Percentiles rank a stretch among this genome's conserved stretches.
These are phyloP conservation scores for Alces alces DNA, from an alignment of 2,113 vertebrate species.

Conservation along the genomic window DNA sequence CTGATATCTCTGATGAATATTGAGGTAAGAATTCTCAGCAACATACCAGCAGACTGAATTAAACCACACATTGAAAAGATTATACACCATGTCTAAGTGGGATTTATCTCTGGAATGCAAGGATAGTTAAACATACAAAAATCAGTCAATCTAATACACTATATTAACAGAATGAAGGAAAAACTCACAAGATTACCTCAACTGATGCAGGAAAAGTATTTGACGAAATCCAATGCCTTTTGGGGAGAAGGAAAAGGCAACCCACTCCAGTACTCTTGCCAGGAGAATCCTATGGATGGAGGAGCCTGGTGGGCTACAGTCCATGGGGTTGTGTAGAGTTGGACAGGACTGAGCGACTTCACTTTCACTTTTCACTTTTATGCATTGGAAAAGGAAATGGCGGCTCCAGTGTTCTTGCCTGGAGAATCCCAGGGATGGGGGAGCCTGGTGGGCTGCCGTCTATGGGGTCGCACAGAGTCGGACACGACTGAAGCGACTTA, in stretches of 20 bases:
- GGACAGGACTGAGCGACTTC: fast-evolving
- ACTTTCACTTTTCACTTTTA: neutral
- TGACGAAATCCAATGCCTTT: neutral
- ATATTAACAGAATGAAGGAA: neutral
- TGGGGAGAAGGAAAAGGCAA: neutral
- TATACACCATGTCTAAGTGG: neutral
- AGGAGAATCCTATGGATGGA: neutral
- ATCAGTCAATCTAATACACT: neutral
- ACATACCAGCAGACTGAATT: neutral
- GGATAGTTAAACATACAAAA: neutral
- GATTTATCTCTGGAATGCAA: neutral
- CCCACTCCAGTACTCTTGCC: neutral
- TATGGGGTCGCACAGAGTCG: neutral
- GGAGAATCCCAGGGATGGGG: neutral
- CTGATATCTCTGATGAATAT: neutral
- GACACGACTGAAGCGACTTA: fast-evolving
- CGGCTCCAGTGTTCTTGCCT: neutral
- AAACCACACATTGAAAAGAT: neutral
- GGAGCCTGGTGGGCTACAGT: neutral
- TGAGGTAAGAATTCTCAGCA: neutral
- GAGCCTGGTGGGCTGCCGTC: neutral
- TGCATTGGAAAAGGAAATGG: neutral
- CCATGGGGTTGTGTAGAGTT: fast-evolving
- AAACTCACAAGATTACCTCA: neutral
- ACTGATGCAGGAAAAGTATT: neutral